A percentile compares a stretch with the other conserved stretches of the same genome.
Conservation (phyloP, 2,797 vertebrate species). For the Lacerta bilineata region DNA sequence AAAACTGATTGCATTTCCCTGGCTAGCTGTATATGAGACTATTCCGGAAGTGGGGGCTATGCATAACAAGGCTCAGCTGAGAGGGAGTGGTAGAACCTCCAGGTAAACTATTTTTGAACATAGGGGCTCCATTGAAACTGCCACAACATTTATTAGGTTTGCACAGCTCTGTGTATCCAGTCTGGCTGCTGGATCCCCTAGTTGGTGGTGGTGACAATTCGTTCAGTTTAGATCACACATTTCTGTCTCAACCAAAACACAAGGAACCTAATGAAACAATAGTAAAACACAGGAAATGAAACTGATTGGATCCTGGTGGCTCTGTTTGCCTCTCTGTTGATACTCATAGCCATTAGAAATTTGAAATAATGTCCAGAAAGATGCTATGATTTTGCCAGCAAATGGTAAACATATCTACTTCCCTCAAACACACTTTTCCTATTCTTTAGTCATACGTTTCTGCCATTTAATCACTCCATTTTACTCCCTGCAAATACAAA, state of each 20-base stretch:
- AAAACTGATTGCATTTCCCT: not conserved
- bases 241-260: not conserved
- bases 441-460: not conserved
- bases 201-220: not conserved
- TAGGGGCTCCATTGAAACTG: not conserved
- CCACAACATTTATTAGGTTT: not conserved
- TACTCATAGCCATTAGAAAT: not conserved
- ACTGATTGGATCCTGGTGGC: not conserved
- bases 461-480: not conserved
- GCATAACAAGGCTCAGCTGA: not conserved
- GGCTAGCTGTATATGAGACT: too few relatives aligned
- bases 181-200: not conserved
- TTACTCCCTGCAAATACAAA: not conserved
- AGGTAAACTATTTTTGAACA: not conserved
- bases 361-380: not conserved
- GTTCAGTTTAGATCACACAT: not conserved
- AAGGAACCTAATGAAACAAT: not conserved
- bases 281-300: not conserved
- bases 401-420: not conserved
- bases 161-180: not conserved
- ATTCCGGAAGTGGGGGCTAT: not conserved
- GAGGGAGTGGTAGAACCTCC: not conserved
- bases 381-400: not conserved
- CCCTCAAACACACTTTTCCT: not conserved
- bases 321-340: not conserved